A percentile compares a stretch with the other conserved stretches of the same genome.
Evolutionary conservation across 2,888 invertebrate species (phyloP).

Genomic region (Sepiola atlantica): DNA sequence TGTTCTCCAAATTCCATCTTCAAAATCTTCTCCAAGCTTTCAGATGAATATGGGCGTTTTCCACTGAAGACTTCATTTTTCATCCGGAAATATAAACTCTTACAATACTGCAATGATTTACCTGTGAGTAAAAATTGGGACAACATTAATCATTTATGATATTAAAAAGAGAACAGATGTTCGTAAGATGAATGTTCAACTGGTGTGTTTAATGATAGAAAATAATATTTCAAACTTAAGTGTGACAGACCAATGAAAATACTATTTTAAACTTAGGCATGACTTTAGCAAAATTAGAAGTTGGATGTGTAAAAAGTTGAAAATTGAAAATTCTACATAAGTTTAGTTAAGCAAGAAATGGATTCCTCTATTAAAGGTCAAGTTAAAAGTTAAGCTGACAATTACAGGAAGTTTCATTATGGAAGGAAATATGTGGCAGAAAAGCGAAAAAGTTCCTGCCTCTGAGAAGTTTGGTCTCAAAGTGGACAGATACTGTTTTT

Average conservation of each 20-base stretch:
- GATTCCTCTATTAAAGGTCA: no score
- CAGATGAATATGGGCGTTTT: conserved; percentile 89
- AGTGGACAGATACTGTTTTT: no score
- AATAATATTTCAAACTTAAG: background rate
- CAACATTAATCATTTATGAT: background rate
- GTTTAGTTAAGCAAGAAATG: no score
- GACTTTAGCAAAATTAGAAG: background rate
- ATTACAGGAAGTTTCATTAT: no score
- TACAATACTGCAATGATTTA: conserved; percentile 82
- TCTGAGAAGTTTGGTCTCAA: no score
- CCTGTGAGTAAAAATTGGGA: conserved; percentile 59
- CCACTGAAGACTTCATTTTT: conserved; percentile 93
- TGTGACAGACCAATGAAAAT: no score
- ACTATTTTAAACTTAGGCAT: background rate
- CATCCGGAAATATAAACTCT: conserved; percentile 92
- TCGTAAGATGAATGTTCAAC: background rate
- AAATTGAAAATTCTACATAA: no score
- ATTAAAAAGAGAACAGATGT: background rate
- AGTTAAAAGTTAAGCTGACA: no score
- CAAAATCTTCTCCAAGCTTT: conserved; percentile 88
- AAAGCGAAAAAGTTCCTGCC: no score
- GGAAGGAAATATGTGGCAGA: no score
- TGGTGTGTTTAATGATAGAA: background rate
- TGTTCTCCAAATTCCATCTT: conserved; percentile 90
- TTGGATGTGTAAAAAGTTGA: background rate